Conservation (phyloP, 2,888 invertebrate species). For the Trissolcus brochymenae region DNA sequence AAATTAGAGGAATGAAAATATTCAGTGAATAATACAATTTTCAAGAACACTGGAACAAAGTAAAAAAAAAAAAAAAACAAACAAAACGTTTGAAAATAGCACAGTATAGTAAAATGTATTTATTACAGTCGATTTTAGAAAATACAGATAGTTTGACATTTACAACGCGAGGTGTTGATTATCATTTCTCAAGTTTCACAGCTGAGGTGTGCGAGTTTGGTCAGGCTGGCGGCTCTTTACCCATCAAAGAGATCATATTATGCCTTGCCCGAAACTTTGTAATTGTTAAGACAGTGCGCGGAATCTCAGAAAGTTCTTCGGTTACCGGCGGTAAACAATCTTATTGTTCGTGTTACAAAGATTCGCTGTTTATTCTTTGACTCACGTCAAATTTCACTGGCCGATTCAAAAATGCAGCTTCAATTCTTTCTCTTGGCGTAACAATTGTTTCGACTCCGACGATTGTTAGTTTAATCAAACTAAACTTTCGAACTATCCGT, state of each 20-base stretch:
- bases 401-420: slow-evolving; percentile 31
- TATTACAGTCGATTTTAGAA: too few relatives aligned
- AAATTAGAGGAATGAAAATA: too few relatives aligned
- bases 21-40: too few relatives aligned
- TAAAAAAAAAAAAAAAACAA: too few relatives aligned
- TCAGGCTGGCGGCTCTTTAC: slow-evolving; percentile 36
- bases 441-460: background rate
- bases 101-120: too few relatives aligned
- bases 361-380: slow-evolving; percentile 37
- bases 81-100: too few relatives aligned
- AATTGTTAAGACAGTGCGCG: slow-evolving; percentile 45
- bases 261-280: slow-evolving; percentile 35
- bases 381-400: slow-evolving; percentile 36
- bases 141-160: slow-evolving; percentile 1
- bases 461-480: slow-evolving; percentile 53
- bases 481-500: slow-evolving; percentile 43
- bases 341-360: slow-evolving; percentile 34
- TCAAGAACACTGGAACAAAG: too few relatives aligned
- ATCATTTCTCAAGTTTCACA: slow-evolving; percentile 41
- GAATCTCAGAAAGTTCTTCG: slow-evolving; percentile 44
- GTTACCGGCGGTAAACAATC: slow-evolving; percentile 45
- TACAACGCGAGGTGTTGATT: slow-evolving; percentile 32
- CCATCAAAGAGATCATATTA: slow-evolving; percentile 2
- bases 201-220: slow-evolving; percentile 22
- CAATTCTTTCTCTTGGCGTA: slow-evolving; percentile 10